These are phyloP conservation scores for Anolis sagrei DNA, from an alignment of 2,113 vertebrate genomes.

Conservation along the genomic window DNA sequence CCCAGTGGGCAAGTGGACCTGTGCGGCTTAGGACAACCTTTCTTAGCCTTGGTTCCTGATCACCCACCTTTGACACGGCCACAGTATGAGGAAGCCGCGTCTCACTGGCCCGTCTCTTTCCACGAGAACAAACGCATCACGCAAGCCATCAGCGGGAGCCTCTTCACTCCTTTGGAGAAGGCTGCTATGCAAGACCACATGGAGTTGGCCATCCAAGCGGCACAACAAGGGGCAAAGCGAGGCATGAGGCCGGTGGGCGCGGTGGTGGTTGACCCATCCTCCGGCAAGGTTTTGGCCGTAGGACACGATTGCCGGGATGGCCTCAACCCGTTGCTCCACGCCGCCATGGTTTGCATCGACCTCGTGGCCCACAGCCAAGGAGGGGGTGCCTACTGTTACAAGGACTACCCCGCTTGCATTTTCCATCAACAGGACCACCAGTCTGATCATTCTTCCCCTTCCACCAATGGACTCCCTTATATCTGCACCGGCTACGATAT, in stretches of 20 bases:
- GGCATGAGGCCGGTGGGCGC: constrained; percentile 82
- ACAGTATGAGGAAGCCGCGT: constrained; percentile 83
- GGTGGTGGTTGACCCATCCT: constrained; percentile 76
- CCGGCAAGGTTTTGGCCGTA: constrained; percentile 74
- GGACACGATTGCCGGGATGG: constrained; percentile 79
- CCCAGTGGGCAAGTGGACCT: constrained; percentile 47
- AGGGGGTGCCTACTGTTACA: constrained; percentile 75
- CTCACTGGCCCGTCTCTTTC: constrained; percentile 87
- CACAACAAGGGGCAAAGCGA: constrained; percentile 52
- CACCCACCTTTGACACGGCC: constrained; percentile 79
- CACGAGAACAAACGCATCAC: constrained; percentile 85
- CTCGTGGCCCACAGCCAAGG: constrained; percentile 85
- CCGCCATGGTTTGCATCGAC: constrained; percentile 88
- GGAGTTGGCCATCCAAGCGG: constrained; percentile 77
- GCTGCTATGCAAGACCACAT: constrained; percentile 80
- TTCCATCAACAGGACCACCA: neutral
- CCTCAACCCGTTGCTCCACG: constrained; percentile 80
- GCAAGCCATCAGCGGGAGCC: constrained; percentile 74
- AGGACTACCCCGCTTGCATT: constrained; percentile 71
- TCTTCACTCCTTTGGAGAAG: constrained; percentile 76
- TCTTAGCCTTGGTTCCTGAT: constrained; percentile 79
- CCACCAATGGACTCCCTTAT: constrained; percentile 70
- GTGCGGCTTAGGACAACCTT: constrained; percentile 80
- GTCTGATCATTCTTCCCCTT: neutral
- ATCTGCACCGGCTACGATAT: constrained; percentile 89